Evolutionary conservation across 2,888 invertebrate species (phyloP).

Genomic region (Ypsolopha sequella): DNA sequence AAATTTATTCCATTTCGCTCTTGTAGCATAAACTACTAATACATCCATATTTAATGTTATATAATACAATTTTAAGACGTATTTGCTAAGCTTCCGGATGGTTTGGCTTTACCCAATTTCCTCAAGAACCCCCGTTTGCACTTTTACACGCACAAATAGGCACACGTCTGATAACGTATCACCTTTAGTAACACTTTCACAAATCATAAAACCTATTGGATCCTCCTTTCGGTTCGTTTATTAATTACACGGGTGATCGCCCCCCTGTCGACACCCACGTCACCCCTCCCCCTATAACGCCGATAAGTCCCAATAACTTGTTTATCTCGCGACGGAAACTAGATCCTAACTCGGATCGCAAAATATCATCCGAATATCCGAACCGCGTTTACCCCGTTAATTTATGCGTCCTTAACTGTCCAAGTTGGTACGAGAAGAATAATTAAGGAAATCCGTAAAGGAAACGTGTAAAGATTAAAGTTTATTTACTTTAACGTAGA

Average conservation of each 20-base stretch:
- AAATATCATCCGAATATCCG: conserved; percentile 50
- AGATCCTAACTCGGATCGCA: conserved; percentile 51
- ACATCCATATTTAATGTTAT: too few species aligned
- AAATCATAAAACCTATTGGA: conserved; percentile 44
- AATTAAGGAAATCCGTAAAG: conserved; percentile 15
- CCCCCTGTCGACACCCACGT: conserved; percentile 6
- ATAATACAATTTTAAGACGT: too few species aligned
- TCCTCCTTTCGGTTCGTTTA: conserved; percentile 47
- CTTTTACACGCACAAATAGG: too few species aligned
- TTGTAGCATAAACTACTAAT: too few species aligned
- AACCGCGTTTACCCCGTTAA: conserved; percentile 19
- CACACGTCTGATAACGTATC: not conserved
- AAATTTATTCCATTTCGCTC: too few species aligned
- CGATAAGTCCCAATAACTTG: conserved; percentile 60
- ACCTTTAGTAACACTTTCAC: conserved; percentile 24
- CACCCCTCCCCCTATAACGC: conserved; percentile 26
- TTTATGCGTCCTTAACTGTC: conserved; percentile 16
- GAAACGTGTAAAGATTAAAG: conserved; percentile 12
- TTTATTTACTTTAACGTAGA: not conserved
- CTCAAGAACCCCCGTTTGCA: too few species aligned
- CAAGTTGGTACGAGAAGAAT: conserved; percentile 14
- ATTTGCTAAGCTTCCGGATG: too few species aligned
- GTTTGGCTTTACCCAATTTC: too few species aligned
- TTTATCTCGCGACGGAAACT: conserved; percentile 58
- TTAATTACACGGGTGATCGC: conserved; percentile 51